phyloP scores from a whole-genome alignment of 2,888 invertebrate genomes.

The Hydrotaea cyrtoneurina region DNA sequence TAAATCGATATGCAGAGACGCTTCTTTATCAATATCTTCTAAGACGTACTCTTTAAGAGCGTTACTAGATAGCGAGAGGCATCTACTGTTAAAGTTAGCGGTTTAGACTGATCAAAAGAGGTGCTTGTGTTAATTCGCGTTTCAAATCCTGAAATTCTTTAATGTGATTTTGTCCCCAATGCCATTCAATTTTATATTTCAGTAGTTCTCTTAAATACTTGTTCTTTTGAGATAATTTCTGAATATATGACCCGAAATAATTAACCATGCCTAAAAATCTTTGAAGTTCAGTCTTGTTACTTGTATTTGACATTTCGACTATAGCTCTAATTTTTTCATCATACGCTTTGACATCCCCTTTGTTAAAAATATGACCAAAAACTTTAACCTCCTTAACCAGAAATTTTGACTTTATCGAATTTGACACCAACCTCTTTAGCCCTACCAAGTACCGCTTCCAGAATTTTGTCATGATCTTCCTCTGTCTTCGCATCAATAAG shows the following conservation, averaged over 20 bases:
- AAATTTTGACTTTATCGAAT: constrained; percentile 59
- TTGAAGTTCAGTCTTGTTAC: too few species aligned
- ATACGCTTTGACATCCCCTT: constrained; percentile 24
- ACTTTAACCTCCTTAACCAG: constrained; percentile 47
- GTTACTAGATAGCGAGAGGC: constrained; percentile 80
- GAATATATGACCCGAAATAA: too few species aligned
- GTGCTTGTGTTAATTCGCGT: constrained; percentile 31
- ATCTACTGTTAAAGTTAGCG: constrained; percentile 75
- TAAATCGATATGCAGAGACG: constrained; percentile 62
- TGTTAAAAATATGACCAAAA: constrained; percentile 53
- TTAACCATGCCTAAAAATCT: too few species aligned
- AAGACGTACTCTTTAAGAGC: constrained; percentile 44
- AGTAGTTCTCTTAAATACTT: constrained; percentile 59
- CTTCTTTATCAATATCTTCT: constrained; percentile 56
- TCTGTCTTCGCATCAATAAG: constrained; percentile 53
- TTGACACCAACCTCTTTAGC: constrained; percentile 58
- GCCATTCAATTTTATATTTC: constrained; percentile 59
- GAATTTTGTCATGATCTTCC: constrained; percentile 51
- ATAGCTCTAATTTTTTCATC: too few species aligned
- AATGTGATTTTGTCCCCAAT: constrained; percentile 49
- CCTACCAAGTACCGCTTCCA: constrained; percentile 52
- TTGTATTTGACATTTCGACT: too few species aligned
- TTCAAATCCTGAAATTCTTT: constrained; percentile 51
- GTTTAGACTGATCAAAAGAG: constrained; percentile 42
- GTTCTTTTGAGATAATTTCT: constrained; percentile 55